Evolutionary conservation across 1,140 invertebrate species (phyloP).

Genomic region (Gyrodactylus salaris): DNA sequence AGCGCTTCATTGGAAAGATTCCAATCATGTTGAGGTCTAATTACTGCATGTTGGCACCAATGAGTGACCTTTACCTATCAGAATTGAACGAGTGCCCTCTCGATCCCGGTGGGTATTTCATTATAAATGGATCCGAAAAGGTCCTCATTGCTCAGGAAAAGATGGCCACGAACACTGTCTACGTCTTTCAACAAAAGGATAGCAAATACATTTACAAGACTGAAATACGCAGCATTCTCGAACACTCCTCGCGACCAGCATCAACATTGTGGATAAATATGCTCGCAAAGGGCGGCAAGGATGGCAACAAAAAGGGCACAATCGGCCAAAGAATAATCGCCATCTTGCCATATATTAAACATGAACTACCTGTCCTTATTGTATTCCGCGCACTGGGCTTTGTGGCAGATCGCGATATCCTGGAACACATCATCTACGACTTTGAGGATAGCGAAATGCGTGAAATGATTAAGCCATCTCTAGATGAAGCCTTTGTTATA

Average conservation of each 20-base stretch:
- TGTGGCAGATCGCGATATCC: conserved; percentile 82
- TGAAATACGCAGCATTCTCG: conserved; percentile 71
- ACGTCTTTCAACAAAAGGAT: conserved; percentile 86
- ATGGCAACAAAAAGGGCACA: conserved; percentile 46
- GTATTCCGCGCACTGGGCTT: conserved; percentile 78
- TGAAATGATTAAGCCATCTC: conserved; percentile 93
- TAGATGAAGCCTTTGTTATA: conserved; percentile 95
- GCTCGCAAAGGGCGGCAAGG: conserved; percentile 30
- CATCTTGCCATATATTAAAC: conserved; percentile 85
- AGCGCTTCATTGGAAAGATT: conserved; percentile 94
- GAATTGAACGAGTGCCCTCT: conserved; percentile 92
- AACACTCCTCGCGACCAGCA: conserved; percentile 60
- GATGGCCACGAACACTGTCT: conserved; percentile 86
- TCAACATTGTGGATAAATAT: conserved; percentile 32
- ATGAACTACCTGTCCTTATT: conserved; percentile 92
- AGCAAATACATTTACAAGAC: conserved; percentile 80
- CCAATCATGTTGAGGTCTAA: conserved; percentile 91
- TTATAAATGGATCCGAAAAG: conserved; percentile 24
- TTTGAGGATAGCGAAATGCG: conserved; percentile 98
- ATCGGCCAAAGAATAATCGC: conserved; percentile 90
- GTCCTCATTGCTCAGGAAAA: conserved; percentile 87
- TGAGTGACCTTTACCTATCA: conserved; percentile 82
- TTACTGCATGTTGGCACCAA: conserved; percentile 59
- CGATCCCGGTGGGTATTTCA: conserved; percentile 39
- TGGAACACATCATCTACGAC: conserved; percentile 94